Evolutionary conservation across 2,888 invertebrate species (phyloP), one percentile per base, ranked within the genome.

Genomic region (Rhagophthalmus giganteus): DNA sequence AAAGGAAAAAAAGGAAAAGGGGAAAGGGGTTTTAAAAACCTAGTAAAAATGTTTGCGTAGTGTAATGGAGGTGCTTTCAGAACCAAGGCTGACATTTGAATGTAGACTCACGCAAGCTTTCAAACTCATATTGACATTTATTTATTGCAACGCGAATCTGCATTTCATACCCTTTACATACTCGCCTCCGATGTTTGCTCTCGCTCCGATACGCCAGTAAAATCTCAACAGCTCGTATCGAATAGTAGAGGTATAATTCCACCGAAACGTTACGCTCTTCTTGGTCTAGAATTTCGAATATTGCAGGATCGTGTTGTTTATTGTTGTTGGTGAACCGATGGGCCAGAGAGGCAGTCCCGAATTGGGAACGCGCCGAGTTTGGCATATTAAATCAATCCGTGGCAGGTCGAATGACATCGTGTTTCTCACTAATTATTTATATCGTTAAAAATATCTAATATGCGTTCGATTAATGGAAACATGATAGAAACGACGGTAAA

Each of bases 341-440:
- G 47, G 30, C 42, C 30, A 34, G 32, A 50, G 51, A 48, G 34
- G 37, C 35, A 54, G 38, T 41, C 58, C 7, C 58, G 58, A 56
- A 56, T 63, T 50, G 57, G 63, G 64, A 66, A 65, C 64, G 55
- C 51, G 54, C 59, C 49, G 56, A 59, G 57, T 61, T 61, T 62
- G 64, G 63, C 54, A 45, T 55, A 59, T 61, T 65, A 65, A 66
- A 68, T 68, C 67, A 67, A 63, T 62, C 61, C 60, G 65, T 60
- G 67, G 58, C 63, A 56, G 50, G 58, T 46, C 61, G 61, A 56
- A 52, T 59, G 57, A 60, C 61, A 56, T 58, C n/a, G n/a, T n/a
- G n/a, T n/a, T n/a, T n/a, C n/a, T n/a, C n/a, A n/a, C n/a, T n/a
- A n/a, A n/a, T n/a, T n/a, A n/a, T n/a, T n/a, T n/a, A n/a, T n/a